These are phyloP conservation scores for Apogon talboti DNA, from an alignment of 2,797 vertebrate species.

Conservation along the genomic window DNA sequence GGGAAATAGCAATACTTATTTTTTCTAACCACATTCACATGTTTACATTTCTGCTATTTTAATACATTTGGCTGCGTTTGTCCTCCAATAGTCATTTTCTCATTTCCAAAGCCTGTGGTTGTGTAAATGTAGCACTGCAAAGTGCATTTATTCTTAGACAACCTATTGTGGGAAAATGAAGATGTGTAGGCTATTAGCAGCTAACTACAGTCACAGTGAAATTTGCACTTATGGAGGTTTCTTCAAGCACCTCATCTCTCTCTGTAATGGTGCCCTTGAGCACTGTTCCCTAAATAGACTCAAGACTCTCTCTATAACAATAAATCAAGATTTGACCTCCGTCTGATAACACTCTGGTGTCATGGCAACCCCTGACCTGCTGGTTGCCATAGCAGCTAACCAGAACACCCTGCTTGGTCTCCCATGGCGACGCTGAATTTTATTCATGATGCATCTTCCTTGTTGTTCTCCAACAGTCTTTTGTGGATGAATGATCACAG, in stretches of 20 bases:
- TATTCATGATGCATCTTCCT: constrained; percentile 86
- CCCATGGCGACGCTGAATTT: constrained; percentile 78
- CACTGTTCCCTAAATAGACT: constrained; percentile 57
- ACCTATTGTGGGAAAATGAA: constrained; percentile 51
- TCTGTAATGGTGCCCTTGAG: constrained; percentile 65
- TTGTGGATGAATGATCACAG: constrained; percentile 73
- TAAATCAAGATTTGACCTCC: constrained; percentile 68
- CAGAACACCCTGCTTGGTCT: constrained; percentile 58
- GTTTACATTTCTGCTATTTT: neutral
- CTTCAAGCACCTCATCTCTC: constrained; percentile 59
- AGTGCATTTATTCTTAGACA: constrained; percentile 51
- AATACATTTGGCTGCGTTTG: neutral
- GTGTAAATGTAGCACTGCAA: constrained; percentile 29
- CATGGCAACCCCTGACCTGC: constrained; percentile 69
- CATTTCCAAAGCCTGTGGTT: constrained; percentile 38
- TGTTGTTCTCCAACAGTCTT: constrained; percentile 92
- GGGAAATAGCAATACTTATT: too few species aligned
- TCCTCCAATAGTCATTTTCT: constrained; percentile 6
- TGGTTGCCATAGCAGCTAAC: constrained; percentile 63
- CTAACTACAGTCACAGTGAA: constrained; percentile 45
- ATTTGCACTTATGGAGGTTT: constrained; percentile 58
- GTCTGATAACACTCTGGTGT: constrained; percentile 54
- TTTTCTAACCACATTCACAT: too few species aligned
- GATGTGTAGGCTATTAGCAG: constrained; percentile 57
- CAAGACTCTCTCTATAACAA: constrained; percentile 51